Conservation (phyloP, 2,113 vertebrate genomes). For the Theristicus caerulescens region DNA sequence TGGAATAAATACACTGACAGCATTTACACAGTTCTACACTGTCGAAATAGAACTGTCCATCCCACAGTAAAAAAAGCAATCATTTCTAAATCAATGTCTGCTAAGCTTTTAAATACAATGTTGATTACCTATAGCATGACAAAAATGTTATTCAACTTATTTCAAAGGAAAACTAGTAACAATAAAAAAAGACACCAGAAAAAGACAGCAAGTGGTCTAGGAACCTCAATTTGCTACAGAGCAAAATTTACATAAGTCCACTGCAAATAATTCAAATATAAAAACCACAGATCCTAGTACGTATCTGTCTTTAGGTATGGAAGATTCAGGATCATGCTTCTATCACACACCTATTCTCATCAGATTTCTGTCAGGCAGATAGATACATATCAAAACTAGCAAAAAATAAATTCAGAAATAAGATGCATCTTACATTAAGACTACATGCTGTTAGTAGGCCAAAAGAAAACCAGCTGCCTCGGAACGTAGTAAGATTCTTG, state of each 20-base stretch:
- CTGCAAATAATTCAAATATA: not conserved
- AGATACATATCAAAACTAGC: not conserved
- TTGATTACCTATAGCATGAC: not conserved
- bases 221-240: not conserved
- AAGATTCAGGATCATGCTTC: not conserved
- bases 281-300: not conserved
- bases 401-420: not conserved
- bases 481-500: not conserved
- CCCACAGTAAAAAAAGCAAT: not conserved
- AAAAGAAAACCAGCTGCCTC: conserved; percentile 5
- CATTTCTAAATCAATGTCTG: not conserved
- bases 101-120: not conserved
- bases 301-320: not conserved
- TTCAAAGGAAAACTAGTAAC: not conserved
- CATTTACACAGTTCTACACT: not conserved
- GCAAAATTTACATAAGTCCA: not conserved
- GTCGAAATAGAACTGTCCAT: not conserved
- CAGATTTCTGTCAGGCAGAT: not conserved
- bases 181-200: not conserved
- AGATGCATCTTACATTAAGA: not conserved
- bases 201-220: not conserved
- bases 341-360: not conserved
- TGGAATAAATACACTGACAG: not conserved
- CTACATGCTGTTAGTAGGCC: not conserved
- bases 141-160: not conserved